These are phyloP conservation scores for Bryconaethiops microstoma DNA, from an alignment of 2,797 vertebrate species.

Conservation along the genomic window DNA sequence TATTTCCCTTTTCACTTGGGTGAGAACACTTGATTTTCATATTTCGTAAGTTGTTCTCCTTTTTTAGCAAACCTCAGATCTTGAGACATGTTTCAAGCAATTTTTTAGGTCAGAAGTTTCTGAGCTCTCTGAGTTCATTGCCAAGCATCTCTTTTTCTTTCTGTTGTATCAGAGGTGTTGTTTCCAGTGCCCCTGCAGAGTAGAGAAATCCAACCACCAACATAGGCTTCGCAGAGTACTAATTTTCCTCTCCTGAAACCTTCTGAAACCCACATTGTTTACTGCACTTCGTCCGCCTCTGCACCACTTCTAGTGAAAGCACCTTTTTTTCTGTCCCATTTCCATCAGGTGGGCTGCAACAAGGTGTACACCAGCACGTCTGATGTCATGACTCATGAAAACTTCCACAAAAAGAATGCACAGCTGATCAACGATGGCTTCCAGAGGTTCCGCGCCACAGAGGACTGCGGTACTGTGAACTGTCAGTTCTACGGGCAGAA, in stretches of 20 bases:
- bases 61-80: slow-evolving; percentile 48
- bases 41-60: slow-evolving; percentile 33
- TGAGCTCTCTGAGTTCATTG: slow-evolving; percentile 44
- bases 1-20: slow-evolving; percentile 1
- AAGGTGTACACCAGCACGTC: slow-evolving; percentile 99
- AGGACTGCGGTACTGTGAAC: slow-evolving; percentile 94
- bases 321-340: slow-evolving; percentile 43
- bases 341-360: slow-evolving; percentile 94
- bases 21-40: slow-evolving; percentile 32
- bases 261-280: slow-evolving; percentile 56
- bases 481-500: slow-evolving; percentile 99
- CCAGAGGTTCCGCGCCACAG: slow-evolving; percentile 97
- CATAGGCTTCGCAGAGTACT: slow-evolving; percentile 41
- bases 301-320: slow-evolving; percentile 42
- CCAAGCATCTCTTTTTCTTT: slow-evolving; percentile 51
- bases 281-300: slow-evolving; percentile 47
- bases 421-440: slow-evolving; percentile 99
- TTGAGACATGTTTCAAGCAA: slow-evolving; percentile 47
- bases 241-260: slow-evolving; percentile 50
- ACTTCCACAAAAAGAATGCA: slow-evolving; percentile 99
- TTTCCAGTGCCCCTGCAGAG: slow-evolving; percentile 50
- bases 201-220: slow-evolving; percentile 43
- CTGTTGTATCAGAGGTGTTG: slow-evolving; percentile 47
- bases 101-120: slow-evolving; percentile 54
- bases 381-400: slow-evolving; percentile 98